phyloP scores from a whole-genome alignment of 2,113 vertebrate genomes.

The Eublepharis macularius region DNA sequence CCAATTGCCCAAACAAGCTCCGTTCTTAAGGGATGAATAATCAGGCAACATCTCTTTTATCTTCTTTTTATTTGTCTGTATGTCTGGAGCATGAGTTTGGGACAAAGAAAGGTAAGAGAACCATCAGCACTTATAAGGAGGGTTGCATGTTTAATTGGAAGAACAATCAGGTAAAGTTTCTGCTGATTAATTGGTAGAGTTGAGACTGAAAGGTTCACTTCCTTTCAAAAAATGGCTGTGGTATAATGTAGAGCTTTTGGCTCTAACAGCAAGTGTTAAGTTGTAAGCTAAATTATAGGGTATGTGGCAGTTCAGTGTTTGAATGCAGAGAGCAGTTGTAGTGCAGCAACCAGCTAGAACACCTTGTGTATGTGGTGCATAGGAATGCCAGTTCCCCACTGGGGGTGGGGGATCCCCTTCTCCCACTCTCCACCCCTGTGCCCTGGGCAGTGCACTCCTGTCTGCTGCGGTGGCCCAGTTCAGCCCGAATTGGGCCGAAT shows the following conservation, averaged over 20 bases:
- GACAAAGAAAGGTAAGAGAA: background rate
- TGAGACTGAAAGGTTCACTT: background rate
- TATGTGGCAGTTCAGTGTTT: no score
- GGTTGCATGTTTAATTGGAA: background rate
- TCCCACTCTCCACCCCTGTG: no score
- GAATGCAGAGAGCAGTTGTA: no score
- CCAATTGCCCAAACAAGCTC: slow-evolving; percentile 74
- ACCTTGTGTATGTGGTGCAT: no score
- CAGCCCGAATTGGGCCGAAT: no score
- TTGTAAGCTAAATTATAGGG: no score
- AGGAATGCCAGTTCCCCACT: no score
- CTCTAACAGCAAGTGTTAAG: background rate
- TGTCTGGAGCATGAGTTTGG: background rate
- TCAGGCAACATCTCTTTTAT: slow-evolving; percentile 55
- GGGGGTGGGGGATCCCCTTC: no score
- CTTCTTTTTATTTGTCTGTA: slow-evolving; percentile 30
- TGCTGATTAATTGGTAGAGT: background rate
- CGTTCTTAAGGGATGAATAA: slow-evolving; percentile 61
- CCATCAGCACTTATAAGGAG: background rate
- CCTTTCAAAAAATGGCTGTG: background rate
- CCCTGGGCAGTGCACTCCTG: no score
- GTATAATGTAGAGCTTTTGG: background rate
- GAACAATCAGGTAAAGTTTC: background rate
- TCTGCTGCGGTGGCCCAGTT: no score
- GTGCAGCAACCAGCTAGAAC: no score